Evolutionary conservation across 2,797 vertebrate genomes (phyloP), one percentile per base, ranked within the genome.

Genomic region (Cyclopterus lumpus): DNA sequence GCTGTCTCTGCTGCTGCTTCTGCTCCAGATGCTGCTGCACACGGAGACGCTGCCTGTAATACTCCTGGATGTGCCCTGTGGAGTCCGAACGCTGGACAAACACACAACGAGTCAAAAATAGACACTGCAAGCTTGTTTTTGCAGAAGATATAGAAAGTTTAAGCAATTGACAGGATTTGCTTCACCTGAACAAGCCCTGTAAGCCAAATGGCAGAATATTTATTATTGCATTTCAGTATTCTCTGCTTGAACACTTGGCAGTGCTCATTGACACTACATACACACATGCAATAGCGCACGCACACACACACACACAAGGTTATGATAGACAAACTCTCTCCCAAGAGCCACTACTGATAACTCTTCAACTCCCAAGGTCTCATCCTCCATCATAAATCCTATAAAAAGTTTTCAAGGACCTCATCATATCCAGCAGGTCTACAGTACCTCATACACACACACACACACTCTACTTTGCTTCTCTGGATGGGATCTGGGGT

Each of bases 21-120:
- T 99, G 97, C 70, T 99, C 97, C 32, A 99, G 92, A 87, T 99
- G 98, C 87, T 99, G 98, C 88, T 98, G 97, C 68, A 99, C 98
- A 0, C 98, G 97, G 22, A 97, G 85, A 1, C 97, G 96, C 89
- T 99, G 98, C 30, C 96, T 94, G 80, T 98, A 96, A 88, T 99
- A 99, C 84, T 99, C 97, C 91, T 99, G 97, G 83, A 98, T 95
- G 64, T 98, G 96, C 72, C 98, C 97, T 28, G 95, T 92, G 70
- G 96, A 96, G 81, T 97, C 97, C 32, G 91, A 89, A 73, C 92
- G 92, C 96, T 97, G 67, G 14, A 68, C 20, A 78, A 32, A 44
- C 8, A 73, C 6, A 74, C 8, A 14, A 11, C 28, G 1, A 66
- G n/a, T 18, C 0, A 58, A 22, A 53, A 34, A 62, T 8, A 24